Evolutionary conservation across 2,888 invertebrate species (phyloP).

Genomic region (Tinea pellionella): DNA sequence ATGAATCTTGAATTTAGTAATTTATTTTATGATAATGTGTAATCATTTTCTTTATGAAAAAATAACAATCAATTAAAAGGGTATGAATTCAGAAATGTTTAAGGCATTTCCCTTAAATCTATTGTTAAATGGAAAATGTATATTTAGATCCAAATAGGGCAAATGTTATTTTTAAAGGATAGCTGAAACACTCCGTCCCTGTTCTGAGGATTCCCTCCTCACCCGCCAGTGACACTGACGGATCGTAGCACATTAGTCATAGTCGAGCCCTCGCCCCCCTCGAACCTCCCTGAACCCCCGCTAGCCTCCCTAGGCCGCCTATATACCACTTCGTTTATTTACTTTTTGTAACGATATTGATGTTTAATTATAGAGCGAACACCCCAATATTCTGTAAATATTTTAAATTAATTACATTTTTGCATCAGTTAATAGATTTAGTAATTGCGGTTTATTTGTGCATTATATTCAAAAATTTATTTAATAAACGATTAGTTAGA

Average conservation of each 20-base stretch:
- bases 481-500: too few species aligned
- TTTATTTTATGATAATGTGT: too few species aligned
- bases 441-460: neutral
- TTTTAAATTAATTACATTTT: neutral
- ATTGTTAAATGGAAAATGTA: constrained; percentile 3
- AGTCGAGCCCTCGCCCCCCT: constrained; percentile 58
- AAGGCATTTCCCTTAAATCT: constrained; percentile 1
- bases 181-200: constrained; percentile 48
- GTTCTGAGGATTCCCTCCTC: constrained; percentile 50
- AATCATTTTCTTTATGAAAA: too few species aligned
- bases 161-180: constrained; percentile 62
- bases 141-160: constrained; percentile 35
- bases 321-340: constrained; percentile 59
- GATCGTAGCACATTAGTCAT: constrained; percentile 78
- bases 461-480: neutral
- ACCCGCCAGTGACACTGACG: constrained; percentile 74
- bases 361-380: constrained; percentile 66
- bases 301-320: constrained; percentile 35
- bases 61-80: neutral
- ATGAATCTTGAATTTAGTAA: too few species aligned
- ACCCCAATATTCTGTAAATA: constrained; percentile 29
- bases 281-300: constrained; percentile 53
- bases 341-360: constrained; percentile 70
- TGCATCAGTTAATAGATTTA: neutral
- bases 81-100: neutral